Percentiles rank a stretch among this genome's conserved stretches.
phyloP scores from a whole-genome alignment of 64 coral and sea anemone genomes.

The Dendrophyllia cribrosa region DNA sequence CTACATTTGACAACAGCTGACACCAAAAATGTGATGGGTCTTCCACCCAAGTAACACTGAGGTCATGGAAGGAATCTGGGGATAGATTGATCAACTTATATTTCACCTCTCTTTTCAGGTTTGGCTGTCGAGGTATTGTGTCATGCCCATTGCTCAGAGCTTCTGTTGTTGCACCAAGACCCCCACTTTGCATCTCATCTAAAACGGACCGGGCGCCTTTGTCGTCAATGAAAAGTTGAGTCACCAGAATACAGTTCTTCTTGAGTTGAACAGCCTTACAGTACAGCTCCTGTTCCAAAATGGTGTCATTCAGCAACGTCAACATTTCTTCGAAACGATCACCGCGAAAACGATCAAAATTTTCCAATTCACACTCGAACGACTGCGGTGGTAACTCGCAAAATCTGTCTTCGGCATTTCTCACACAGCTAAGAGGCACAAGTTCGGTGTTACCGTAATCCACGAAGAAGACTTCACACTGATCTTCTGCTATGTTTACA shows the following conservation, averaged over 20 bases:
- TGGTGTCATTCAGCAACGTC: constrained; percentile 56
- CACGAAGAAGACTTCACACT: constrained; percentile 88
- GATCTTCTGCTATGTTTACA: constrained; percentile 24
- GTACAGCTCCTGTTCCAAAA: constrained; percentile 79
- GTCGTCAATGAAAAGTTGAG: constrained; percentile 74
- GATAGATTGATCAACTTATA: constrained; percentile 36
- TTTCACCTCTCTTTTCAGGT: not conserved
- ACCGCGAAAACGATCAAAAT: constrained; percentile 51
- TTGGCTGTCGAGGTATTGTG: not conserved
- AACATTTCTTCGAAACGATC: constrained; percentile 28
- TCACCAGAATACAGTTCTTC: constrained; percentile 70
- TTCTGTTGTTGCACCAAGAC: not conserved
- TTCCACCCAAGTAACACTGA: constrained; percentile 67
- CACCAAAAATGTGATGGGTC: constrained; percentile 89
- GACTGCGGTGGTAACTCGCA: constrained; percentile 40
- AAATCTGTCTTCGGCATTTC: constrained; percentile 68
- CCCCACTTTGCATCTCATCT: constrained; percentile 43
- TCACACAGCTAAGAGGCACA: constrained; percentile 53
- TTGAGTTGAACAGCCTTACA: constrained; percentile 83
- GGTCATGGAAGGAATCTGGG: constrained; percentile 65
- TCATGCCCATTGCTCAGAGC: constrained; percentile 47
- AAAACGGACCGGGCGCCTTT: constrained; percentile 51
- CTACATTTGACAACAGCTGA: constrained; percentile 67
- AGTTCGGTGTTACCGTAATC: constrained; percentile 97
- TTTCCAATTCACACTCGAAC: constrained; percentile 70